phyloP scores from a whole-genome alignment of 2,797 vertebrate genomes.

The Gallinago nigripennis region DNA sequence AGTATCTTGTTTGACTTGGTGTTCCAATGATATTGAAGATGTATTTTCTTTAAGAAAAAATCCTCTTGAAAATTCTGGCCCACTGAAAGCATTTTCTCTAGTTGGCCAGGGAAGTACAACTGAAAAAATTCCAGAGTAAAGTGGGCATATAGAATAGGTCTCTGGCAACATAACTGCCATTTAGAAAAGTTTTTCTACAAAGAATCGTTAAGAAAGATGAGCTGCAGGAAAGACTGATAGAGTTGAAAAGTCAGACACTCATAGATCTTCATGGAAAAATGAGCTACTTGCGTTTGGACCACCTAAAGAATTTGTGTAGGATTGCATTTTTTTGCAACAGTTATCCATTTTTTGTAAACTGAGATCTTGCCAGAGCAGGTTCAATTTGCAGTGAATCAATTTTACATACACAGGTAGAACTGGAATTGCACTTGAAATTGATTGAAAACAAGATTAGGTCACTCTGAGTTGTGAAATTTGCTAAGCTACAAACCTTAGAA shows the following conservation, averaged over 20 bases:
- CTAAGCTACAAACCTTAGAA: not conserved
- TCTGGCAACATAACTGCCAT: not conserved
- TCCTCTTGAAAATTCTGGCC: not conserved
- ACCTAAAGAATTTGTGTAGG: not conserved
- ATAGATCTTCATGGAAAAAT: not conserved
- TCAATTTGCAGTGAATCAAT: not conserved
- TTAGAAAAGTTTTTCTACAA: not conserved
- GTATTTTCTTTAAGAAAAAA: not conserved
- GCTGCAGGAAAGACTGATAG: not conserved
- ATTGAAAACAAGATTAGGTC: not conserved
- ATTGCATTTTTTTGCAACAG: not conserved
- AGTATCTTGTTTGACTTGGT: not conserved
- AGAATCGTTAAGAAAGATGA: not conserved
- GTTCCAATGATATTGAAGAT: not conserved
- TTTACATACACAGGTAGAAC: not conserved
- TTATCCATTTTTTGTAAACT: not conserved
- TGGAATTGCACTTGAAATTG: not conserved
- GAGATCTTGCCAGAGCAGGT: not conserved
- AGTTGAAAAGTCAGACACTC: not conserved
- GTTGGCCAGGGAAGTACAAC: not conserved
- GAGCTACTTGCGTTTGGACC: not conserved
- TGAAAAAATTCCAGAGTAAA: not conserved
- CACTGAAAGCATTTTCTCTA: not conserved
- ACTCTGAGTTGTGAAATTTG: not conserved
- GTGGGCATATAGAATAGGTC: not conserved